phyloP scores from a whole-genome alignment of 2,113 vertebrate species.

The Shinisaurus crocodilurus region DNA sequence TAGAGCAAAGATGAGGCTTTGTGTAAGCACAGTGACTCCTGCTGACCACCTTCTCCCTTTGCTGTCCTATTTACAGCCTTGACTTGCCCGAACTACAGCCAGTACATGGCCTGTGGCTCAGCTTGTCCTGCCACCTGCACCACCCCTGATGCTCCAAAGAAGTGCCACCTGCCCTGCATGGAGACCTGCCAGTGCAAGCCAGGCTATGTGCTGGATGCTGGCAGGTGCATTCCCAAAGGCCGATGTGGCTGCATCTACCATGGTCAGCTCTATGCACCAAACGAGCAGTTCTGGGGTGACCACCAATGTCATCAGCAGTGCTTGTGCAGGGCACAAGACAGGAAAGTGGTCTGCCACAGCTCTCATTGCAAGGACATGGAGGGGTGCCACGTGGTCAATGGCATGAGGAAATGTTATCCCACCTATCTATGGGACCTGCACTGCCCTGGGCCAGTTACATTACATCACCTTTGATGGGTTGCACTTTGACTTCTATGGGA shows the following conservation, averaged over 20 bases:
- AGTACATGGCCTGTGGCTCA: slow-evolving; percentile 71
- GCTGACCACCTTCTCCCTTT: slow-evolving; percentile 66
- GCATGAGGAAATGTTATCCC: slow-evolving; percentile 59
- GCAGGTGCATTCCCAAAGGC: slow-evolving; percentile 53
- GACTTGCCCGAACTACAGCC: slow-evolving; percentile 71
- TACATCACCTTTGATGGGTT: slow-evolving; percentile 73
- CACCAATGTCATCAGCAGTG: slow-evolving; percentile 64
- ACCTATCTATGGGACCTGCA: slow-evolving; percentile 63
- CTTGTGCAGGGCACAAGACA: slow-evolving; percentile 56
- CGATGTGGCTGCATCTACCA: slow-evolving; percentile 74
- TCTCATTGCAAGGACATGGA: slow-evolving; percentile 61
- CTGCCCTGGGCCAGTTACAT: slow-evolving; percentile 70
- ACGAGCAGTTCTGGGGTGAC: slow-evolving; percentile 74
- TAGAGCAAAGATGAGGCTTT: slow-evolving; percentile 66
- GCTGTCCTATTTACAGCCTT: slow-evolving; percentile 72
- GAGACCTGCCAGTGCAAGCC: slow-evolving; percentile 73
- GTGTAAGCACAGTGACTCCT: slow-evolving; percentile 65
- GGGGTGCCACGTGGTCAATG: slow-evolving; percentile 61
- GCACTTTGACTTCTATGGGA: slow-evolving; percentile 74
- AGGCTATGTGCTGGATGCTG: slow-evolving; percentile 70
- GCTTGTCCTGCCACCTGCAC: slow-evolving; percentile 72
- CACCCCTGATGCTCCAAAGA: slow-evolving; percentile 43
- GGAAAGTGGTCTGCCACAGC: slow-evolving; percentile 63
- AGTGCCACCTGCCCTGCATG: slow-evolving; percentile 58
- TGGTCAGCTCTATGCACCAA: slow-evolving; percentile 71